Base-by-base conservation (phyloP, 2,888 invertebrate genomes). In the Dorcus hopei region DNA sequence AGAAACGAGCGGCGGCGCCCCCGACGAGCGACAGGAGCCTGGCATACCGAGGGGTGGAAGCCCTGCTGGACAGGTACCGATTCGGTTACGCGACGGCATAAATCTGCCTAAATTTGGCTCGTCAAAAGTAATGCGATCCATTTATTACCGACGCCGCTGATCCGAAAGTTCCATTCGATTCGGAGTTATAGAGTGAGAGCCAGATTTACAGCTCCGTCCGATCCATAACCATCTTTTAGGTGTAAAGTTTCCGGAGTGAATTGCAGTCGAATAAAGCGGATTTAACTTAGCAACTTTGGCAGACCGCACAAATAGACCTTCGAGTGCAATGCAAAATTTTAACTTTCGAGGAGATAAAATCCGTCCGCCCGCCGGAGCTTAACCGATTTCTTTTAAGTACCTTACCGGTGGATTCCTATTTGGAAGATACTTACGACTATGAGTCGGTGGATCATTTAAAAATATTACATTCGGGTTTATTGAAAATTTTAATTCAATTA, bases 1-100 rank as follows among this genome's bases (percentile, higher is more conserved):
- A 68, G 38, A 67, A 69, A 57, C 59, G 68, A 41, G 47, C 54
- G 42, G 59, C 49, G 51, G 55, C 39, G 26, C 43, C 42, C 16
- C 16, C 39, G 19, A 56, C 51, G 19, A 73, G 69, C 59, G 77
- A 77, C 52, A 67, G 77, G 53, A 64, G 67, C n/a, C 52, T 73
- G 43, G 68, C 73, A 47, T 77, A 77, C 61, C 50, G 59, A 40
- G 74, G 69, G 11, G 55, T 77, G 9, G 77, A 77, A 66, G 66
- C 68, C 16, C 64, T 74, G 23, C 65, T 77, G 53, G 65, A 74
- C 52, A 72, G 68, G 75, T 76, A 59, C 43, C 50, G 49, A 50
- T 38, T 51, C 33, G 33, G 23, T 38, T 26, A 55, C 33, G 43
- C 26, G n/a, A 47, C 52, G 47, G 57, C 51, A 51, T 52, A 51